Conservation (phyloP, 1,140 invertebrate species). For the Goniozus legneri region DNA sequence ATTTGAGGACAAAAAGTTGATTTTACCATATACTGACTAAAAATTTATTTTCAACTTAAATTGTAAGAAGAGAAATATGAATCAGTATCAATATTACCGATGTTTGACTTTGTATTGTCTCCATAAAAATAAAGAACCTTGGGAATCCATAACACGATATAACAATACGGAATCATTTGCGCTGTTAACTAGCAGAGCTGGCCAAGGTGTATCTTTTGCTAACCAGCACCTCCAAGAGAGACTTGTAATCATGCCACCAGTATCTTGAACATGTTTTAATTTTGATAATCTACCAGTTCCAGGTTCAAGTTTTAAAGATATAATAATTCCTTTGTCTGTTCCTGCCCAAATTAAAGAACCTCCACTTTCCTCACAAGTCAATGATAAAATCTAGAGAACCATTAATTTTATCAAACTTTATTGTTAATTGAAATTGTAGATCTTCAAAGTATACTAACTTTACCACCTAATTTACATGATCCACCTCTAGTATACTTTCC, state of each 20-base stretch:
- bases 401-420: conserved; percentile 5
- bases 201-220: conserved; percentile 72
- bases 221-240: conserved; percentile 80
- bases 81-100: conserved; percentile 29
- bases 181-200: conserved; percentile 74
- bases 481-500: conserved; percentile 76
- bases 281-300: conserved; percentile 70
- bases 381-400: conserved; percentile 52
- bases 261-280: conserved; percentile 61
- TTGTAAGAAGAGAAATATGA: conserved; percentile 11
- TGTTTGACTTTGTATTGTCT: conserved; percentile 57
- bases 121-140: conserved; percentile 40
- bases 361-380: conserved; percentile 75
- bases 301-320: conserved; percentile 57
- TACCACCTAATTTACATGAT: conserved; percentile 70
- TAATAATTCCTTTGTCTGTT: conserved; percentile 68
- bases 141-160: conserved; percentile 43
- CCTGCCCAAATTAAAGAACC: conserved; percentile 74
- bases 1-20: conserved; percentile 79
- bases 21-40: conserved; percentile 57
- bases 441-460: conserved; percentile 48
- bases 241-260: conserved; percentile 68
- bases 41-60: conserved; percentile 11
- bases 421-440: too few relatives aligned
- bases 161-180: conserved; percentile 72